Conservation (phyloP, 2,797 vertebrate genomes). For the Setipinna tenuifilis region DNA sequence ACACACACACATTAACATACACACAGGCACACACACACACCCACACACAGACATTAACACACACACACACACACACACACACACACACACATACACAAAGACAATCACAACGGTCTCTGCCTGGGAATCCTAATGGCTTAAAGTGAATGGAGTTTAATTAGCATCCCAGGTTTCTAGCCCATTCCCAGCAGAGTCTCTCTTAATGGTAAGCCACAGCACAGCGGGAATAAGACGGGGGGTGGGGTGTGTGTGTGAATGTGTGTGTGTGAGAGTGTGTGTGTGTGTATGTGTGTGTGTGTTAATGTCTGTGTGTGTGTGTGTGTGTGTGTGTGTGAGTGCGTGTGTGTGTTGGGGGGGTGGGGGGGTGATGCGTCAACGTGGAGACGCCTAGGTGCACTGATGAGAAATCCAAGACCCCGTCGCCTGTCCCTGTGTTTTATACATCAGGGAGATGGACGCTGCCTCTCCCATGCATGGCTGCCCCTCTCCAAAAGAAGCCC, state of each 20-base stretch:
- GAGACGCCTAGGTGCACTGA: slow-evolving; percentile 27
- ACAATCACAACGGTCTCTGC: not conserved
- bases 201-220: not conserved
- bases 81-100: not conserved
- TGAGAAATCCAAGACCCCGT: slow-evolving; percentile 34
- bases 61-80: not conserved
- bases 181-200: not conserved
- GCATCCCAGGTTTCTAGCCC: slow-evolving; percentile 3
- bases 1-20: too few relatives aligned
- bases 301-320: slow-evolving; percentile 20
- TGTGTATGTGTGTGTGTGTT: not conserved
- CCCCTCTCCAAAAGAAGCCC: slow-evolving; percentile 9
- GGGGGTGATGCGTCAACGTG: not conserved
- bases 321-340: not conserved
- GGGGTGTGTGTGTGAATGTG: slow-evolving; percentile 34
- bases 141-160: slow-evolving; percentile 9
- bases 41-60: not conserved
- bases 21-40: not conserved
- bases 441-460: slow-evolving; percentile 34
- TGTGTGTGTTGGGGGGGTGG: not conserved
- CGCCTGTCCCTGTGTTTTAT: slow-evolving; percentile 29
- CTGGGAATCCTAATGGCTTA: slow-evolving; percentile 21
- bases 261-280: slow-evolving; percentile 9
- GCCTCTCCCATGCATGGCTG: slow-evolving; percentile 30
- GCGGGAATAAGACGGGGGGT: not conserved